phyloP scores from a whole-genome alignment of 2,113 vertebrate species.

The Syngnathus typhle region DNA sequence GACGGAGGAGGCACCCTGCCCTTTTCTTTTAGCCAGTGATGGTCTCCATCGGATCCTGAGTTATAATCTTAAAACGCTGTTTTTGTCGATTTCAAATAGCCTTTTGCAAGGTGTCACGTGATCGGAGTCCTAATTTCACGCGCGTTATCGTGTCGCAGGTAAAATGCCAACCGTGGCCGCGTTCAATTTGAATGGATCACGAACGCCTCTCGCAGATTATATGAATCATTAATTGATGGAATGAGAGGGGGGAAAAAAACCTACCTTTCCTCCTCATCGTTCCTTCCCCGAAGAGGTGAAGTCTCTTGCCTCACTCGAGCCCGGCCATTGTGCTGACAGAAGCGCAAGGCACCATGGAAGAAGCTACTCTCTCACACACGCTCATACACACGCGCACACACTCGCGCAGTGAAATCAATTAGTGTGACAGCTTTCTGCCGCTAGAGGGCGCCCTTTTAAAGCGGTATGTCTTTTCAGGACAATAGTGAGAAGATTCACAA shows the following conservation, averaged over 20 bases:
- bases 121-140: background rate
- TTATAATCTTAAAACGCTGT: background rate
- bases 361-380: background rate
- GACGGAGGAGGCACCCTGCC: background rate
- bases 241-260: background rate
- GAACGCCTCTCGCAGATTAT: background rate
- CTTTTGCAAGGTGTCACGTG: background rate
- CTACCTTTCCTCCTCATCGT: constrained; percentile 7
- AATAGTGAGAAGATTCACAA: too few species aligned
- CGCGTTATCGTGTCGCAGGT: background rate
- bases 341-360: constrained; percentile 38
- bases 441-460: background rate
- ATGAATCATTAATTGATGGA: background rate
- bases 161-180: background rate
- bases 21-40: background rate
- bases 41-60: background rate
- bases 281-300: constrained; percentile 14
- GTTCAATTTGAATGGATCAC: background rate
- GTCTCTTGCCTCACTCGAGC: constrained; percentile 43
- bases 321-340: constrained; percentile 46
- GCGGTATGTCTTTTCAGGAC: background rate
- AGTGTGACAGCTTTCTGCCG: background rate
- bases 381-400: background rate
- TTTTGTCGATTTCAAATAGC: background rate
- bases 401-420: background rate